Base-by-base conservation (phyloP, 2,113 vertebrate genomes). In the Bos javanicus region DNA sequence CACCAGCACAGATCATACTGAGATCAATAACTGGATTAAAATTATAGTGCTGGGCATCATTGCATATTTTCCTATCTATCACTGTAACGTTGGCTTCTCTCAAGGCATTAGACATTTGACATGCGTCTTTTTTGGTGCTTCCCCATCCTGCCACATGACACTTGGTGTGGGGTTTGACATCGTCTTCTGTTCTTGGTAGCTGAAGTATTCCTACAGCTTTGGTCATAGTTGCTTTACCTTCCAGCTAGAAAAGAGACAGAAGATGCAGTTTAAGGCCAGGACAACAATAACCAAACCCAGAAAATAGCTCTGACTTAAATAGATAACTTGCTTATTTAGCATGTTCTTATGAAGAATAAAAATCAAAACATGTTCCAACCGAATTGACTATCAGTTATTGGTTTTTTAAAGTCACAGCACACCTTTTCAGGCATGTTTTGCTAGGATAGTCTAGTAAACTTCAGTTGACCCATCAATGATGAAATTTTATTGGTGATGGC, bases 61-160 rank as follows among this genome's bases (percentile, higher is more conserved):
- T 98, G 97, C 98, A 98, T n/a, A 0, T 93, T 87, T 86, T 2
- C 46, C 97, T 94, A 0, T 82, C 92, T 46, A 98, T 96, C 30
- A 99, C 95, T 2, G 98, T 98, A 95, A 99, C 0, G 0, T 96
- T 98, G 87, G 98, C 98, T 86, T 98, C 98, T 88, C 67, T 98
- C 74, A 99, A 97, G 52, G 39, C 96, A 50, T 93, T 21, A 48
- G 98, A 88, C 9, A 0, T 0, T 0, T 0, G 1, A 2, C 0
- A 1, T 0, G 0, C 0, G 2, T 0, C 0, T 50, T 3, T 97
- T 0, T 0, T 0, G 71, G 62, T 98, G 60, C 0, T 0, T 52
- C 98, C 98, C 98, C 98, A 99, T 95, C 98, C 98, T 81, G 98
- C 98, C 81, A 98, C 97, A 2, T 62, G 52, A 36, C 99, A 99